Evolutionary conservation across 2,888 invertebrate genomes (phyloP), one percentile per base, ranked within the genome.

Genomic region (Volucella zonaria): DNA sequence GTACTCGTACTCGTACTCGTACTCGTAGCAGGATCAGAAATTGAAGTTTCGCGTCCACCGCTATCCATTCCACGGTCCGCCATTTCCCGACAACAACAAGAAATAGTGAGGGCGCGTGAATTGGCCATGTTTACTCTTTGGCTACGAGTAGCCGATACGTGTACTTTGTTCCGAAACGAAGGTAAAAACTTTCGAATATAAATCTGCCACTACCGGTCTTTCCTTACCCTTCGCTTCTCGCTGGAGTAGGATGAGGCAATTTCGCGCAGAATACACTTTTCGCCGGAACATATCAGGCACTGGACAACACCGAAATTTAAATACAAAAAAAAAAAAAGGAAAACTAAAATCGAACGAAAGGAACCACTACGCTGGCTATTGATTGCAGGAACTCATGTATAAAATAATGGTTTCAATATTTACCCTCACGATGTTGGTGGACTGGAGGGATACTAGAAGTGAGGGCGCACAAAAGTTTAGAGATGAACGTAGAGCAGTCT

Each of bases 361-460:
- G 80, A 80, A 80, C 81, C 62, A 68, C 59, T 62, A 43, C 62
- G 70, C 80, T 86, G 70, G 77, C 76, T 77, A 88, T 88, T 87
- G 88, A 89, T 89, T 89, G 88, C 88, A 89, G 86, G 89, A 89
- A 89, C 88, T 90, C 89, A 89, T 89, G 90, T 89, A 89, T 89
- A 89, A 90, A 89, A 89, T 89, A 89, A 89, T 89, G 88, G 88
- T 87, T 6, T 87, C 89, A 89, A 89, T 89, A 89, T 90, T 89
- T 89, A 89, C 88, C 88, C 80, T 77, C 58, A 18, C 62, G 31
- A 3, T 31, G 67, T 52, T 59, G 70, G 15, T 61, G 49, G 58
- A 38, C 4, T 31, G 51, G 45, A 38, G 58, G n/a, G 47, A 23
- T 58, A 11, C 23, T 43, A 62, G 18, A 8, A 62, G n/a, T 12